Base-by-base conservation (phyloP, 2,797 vertebrate genomes). In the Avahi laniger region DNA sequence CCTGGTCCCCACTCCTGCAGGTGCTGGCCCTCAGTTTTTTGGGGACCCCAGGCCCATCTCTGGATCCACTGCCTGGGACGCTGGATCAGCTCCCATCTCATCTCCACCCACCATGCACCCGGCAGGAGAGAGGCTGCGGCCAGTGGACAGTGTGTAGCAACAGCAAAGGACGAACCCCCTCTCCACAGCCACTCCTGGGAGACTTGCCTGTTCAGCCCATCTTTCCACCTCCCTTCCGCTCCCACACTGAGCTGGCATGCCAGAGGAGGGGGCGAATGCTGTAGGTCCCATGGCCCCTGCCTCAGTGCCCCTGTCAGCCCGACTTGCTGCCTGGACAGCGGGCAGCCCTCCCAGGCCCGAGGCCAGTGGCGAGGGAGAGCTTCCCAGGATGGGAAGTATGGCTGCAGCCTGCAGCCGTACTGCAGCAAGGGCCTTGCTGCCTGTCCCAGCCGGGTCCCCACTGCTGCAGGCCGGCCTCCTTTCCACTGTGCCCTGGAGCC, bases 391-490 rank as follows among this genome's bases (percentile, higher is more conserved):
- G 28, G 76, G n/a, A n/a, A n/a, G n/a, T n/a, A n/a, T n/a, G 91
- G 82, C 92, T 88, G 97, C 89, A 75, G 95, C 75, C 7, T 89
- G 97, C 89, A 70, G 95, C 75, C 2, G 87, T 50, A 89, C 95
- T 97, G 96, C 97, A 94, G 93, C 95, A 93, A 48, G 69, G 22
- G 26, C 67, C 75, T 57, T 35, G 79, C 82, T 83, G 35, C 41
- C 22, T 2, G 28, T 30, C 59, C 38, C n/a, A 48, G 46, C 81
- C 46, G 1, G 54, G 18, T 14, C 67, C 35, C 38, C 61, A 28
- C 22, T n/a, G 48, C 83, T 54, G 69, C 93, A 73, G 78, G 38
- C 69, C 5, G 17, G 11, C 89, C 48, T 41, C 48, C 78, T 54
- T 57, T 26, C 85, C 67, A 2, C 28, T 1, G 2, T 1, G 50